These are phyloP conservation scores for Drosophila willistoni DNA, from an alignment of 1,140 invertebrate species.

Conservation along the genomic window DNA sequence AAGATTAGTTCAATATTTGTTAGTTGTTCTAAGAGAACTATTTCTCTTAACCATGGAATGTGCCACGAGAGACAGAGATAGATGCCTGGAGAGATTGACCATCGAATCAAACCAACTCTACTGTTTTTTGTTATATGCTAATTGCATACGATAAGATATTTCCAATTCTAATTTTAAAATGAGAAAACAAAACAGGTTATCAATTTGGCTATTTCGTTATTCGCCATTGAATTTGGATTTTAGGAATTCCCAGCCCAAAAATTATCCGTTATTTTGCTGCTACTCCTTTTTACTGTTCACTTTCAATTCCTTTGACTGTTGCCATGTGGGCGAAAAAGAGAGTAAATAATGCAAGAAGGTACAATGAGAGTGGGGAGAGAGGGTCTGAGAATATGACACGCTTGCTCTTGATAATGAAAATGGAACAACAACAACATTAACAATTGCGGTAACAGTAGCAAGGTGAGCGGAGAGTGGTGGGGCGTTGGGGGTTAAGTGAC, in stretches of 20 bases:
- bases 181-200: constrained; percentile 1
- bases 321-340: background rate
- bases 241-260: background rate
- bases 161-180: constrained; percentile 2
- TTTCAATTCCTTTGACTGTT: background rate
- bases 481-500: constrained; percentile 37
- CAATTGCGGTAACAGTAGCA: constrained; percentile 19
- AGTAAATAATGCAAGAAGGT: background rate
- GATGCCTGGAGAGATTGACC: too few relatives aligned
- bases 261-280: background rate
- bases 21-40: background rate
- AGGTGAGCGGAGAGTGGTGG: background rate
- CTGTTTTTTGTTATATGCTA: constrained; percentile 20
- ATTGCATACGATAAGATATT: constrained; percentile 4
- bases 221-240: background rate
- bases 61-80: too few relatives aligned
- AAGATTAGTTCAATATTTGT: too few relatives aligned
- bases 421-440: constrained; percentile 19
- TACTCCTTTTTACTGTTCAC: background rate
- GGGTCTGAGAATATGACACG: constrained; percentile 3
- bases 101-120: too few relatives aligned
- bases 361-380: background rate
- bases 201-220: too few relatives aligned
- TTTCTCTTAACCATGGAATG: too few relatives aligned
- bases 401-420: constrained; percentile 23